A percentile compares a stretch with the other conserved stretches of the same genome.
Evolutionary conservation across 2,113 vertebrate species (phyloP).

Genomic region (Pelecanus crispus): DNA sequence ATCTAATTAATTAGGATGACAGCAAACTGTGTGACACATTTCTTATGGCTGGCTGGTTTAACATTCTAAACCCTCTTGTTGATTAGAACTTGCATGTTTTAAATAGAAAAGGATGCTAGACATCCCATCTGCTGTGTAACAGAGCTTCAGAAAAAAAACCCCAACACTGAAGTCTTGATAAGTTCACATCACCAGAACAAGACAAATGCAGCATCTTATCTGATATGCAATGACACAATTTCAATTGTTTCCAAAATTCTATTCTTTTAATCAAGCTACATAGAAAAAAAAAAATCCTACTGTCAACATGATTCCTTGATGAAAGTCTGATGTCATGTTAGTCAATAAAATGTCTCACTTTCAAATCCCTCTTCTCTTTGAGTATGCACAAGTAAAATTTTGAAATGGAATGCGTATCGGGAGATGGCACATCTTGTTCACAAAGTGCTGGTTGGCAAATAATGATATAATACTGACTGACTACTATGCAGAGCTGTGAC

Average conservation of each 20-base stretch:
- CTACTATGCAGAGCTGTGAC: not conserved
- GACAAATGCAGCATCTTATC: constrained; percentile 49
- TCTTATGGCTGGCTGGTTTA: constrained; percentile 78
- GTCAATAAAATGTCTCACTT: not conserved
- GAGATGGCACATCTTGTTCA: constrained; percentile 10
- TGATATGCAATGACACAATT: not conserved
- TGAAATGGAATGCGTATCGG: not conserved
- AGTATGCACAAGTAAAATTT: not conserved
- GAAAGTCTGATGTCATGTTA: not conserved
- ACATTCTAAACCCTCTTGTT: constrained; percentile 75
- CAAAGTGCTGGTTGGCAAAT: not conserved
- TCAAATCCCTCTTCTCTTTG: not conserved
- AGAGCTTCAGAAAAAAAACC: constrained; percentile 47
- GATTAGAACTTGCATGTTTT: constrained; percentile 75
- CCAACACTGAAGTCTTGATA: constrained; percentile 55
- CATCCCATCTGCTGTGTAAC: constrained; percentile 73
- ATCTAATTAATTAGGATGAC: constrained; percentile 82
- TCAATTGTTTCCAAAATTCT: constrained; percentile 34
- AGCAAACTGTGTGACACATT: constrained; percentile 76
- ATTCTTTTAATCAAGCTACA: constrained; percentile 11
- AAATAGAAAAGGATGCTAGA: constrained; percentile 77
- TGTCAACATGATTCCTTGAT: not conserved
- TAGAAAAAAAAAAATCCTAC: not conserved
- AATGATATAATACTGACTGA: not conserved
- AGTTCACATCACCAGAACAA: constrained; percentile 59